Conservation (phyloP, 2,113 vertebrate species). For the Rhombomys opimus region DNA sequence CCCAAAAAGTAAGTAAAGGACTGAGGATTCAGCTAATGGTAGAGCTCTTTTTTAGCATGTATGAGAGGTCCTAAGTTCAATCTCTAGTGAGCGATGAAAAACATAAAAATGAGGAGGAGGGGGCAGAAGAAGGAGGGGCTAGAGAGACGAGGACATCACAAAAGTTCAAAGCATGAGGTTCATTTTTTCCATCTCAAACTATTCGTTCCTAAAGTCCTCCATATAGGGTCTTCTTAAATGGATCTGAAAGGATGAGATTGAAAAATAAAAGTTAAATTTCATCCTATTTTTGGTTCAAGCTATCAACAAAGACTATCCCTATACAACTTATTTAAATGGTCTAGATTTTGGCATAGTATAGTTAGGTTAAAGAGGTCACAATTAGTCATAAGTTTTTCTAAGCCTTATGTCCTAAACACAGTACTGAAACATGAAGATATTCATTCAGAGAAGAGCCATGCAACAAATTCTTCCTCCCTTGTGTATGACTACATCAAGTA, state of each 20-base stretch:
- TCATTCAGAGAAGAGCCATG: neutral
- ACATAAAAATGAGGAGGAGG: no score
- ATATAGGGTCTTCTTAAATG: neutral
- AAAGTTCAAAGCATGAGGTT: neutral
- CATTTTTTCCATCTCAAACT: neutral
- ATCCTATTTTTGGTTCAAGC: neutral
- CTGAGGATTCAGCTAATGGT: neutral
- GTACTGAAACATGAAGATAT: neutral
- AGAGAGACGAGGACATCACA: neutral
- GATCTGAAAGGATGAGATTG: neutral
- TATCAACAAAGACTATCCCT: neutral
- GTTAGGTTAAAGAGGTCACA: neutral
- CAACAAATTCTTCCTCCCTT: neutral
- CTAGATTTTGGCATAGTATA: neutral
- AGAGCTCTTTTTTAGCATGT: neutral
- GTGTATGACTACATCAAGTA: neutral
- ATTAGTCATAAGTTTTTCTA: neutral
- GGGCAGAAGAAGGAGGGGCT: neutral
- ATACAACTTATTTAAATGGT: neutral
- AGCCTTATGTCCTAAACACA: neutral
- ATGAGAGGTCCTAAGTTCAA: neutral
- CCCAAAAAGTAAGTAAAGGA: neutral
- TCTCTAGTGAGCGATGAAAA: neutral
- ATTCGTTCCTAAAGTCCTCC: conserved; percentile 3
- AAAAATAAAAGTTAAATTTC: neutral